phyloP scores from a whole-genome alignment of 2,888 invertebrate genomes.

The Suillia variegata region DNA sequence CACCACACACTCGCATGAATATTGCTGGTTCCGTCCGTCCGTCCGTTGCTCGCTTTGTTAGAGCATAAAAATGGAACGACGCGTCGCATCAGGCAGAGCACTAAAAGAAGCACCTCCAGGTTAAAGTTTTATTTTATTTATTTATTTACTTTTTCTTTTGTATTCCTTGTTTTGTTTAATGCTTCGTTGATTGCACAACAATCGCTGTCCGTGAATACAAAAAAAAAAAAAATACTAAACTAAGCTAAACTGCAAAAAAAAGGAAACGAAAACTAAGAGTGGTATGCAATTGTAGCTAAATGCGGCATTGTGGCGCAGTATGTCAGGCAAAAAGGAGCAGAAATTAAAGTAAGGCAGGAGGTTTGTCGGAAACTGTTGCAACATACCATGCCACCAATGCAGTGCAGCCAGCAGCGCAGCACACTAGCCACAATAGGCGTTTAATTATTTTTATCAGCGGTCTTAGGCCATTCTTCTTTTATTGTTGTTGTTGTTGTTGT shows the following conservation, averaged over 20 bases:
- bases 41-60: too few relatives aligned
- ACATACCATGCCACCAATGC: too few relatives aligned
- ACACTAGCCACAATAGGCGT: conserved; percentile 38
- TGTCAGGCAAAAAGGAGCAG: conserved; percentile 49
- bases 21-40: too few relatives aligned
- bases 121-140: too few relatives aligned
- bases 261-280: conserved; percentile 7
- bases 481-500: too few relatives aligned
- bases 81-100: too few relatives aligned
- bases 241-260: not conserved
- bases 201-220: conserved; percentile 36
- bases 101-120: not conserved
- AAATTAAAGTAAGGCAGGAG: conserved; percentile 61
- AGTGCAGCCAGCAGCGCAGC: too few relatives aligned
- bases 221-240: not conserved
- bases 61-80: not conserved
- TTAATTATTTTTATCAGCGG: conserved; percentile 42
- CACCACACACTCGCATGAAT: not conserved
- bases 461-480: too few relatives aligned
- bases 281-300: not conserved
- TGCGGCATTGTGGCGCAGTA: conserved; percentile 33
- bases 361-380: conserved; percentile 55
- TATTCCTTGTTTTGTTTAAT: too few relatives aligned
- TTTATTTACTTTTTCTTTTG: not conserved
- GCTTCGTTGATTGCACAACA: conserved; percentile 58